Conservation (phyloP, 2,888 invertebrate species). For the Penaeus monodon region DNA sequence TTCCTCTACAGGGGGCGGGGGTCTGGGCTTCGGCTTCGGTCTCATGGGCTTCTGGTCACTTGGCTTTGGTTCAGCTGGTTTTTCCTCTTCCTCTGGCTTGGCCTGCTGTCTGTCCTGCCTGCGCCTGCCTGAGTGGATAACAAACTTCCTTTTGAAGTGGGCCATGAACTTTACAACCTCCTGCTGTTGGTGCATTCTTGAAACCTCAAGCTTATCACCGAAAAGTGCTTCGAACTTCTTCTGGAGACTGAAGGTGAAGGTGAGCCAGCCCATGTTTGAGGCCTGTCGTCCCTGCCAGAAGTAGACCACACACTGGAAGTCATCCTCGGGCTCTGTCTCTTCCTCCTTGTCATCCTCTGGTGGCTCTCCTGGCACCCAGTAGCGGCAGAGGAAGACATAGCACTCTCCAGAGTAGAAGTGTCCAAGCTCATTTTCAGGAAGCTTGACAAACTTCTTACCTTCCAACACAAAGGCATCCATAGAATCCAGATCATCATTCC, state of each 20-base stretch:
- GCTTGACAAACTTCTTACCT: constrained; percentile 94
- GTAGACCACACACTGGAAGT: constrained; percentile 96
- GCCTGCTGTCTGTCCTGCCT: constrained; percentile 27
- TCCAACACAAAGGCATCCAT: constrained; percentile 98
- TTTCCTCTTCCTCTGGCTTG: constrained; percentile 65
- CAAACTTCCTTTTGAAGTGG: constrained; percentile 94
- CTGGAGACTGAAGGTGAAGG: constrained; percentile 94
- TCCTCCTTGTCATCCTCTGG: constrained; percentile 76
- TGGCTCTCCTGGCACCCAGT: constrained; percentile 83
- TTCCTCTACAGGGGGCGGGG: constrained; percentile 23
- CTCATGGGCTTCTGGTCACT: constrained; percentile 3
- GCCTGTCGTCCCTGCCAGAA: constrained; percentile 97
- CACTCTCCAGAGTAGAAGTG: constrained; percentile 88
- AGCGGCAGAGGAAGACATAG: constrained; percentile 97
- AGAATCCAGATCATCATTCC: constrained; percentile 97
- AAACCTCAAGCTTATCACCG: constrained; percentile 91
- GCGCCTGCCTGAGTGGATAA: constrained; percentile 78
- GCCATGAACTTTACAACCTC: constrained; percentile 98
- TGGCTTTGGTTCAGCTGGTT: constrained; percentile 60
- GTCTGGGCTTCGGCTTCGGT: constrained; percentile 15
- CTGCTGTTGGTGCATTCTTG: constrained; percentile 97
- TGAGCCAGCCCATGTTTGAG: constrained; percentile 99
- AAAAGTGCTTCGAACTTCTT: constrained; percentile 91
- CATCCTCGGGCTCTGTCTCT: constrained; percentile 75
- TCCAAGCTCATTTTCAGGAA: constrained; percentile 94